Conservation (phyloP, 2,888 invertebrate species). For the Drosophila pseudotakahashii region DNA sequence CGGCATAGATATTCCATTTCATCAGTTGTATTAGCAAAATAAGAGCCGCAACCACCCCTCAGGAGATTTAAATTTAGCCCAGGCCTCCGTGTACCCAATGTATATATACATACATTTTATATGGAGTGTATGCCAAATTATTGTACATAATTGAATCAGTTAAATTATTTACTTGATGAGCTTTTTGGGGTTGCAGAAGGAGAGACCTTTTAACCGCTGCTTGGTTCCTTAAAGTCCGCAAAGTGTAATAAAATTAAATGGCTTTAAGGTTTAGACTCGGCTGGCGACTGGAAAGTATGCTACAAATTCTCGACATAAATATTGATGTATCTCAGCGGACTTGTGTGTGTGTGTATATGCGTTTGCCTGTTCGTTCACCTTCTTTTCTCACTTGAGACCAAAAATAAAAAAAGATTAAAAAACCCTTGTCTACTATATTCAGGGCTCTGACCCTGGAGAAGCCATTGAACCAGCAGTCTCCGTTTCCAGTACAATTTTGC, state of each 20-base stretch:
- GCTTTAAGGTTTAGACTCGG: conserved; percentile 56
- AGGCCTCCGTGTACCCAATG: conserved; percentile 2
- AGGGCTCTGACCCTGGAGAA: conserved; percentile 25
- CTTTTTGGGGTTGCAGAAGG: conserved; percentile 27
- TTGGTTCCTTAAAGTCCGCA: conserved; percentile 45
- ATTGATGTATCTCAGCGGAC: conserved; percentile 48
- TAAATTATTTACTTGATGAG: conserved; percentile 68
- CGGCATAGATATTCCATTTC: conserved; percentile 40
- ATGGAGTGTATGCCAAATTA: conserved; percentile 47
- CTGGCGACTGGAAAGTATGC: conserved; percentile 46
- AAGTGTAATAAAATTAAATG: conserved; percentile 71
- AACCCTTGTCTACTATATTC: conserved; percentile 37
- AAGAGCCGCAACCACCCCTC: conserved; percentile 21
- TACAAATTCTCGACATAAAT: conserved; percentile 47
- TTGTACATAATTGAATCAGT: conserved; percentile 71
- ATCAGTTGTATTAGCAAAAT: conserved; percentile 38
- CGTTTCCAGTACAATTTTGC: conserved; percentile 1
- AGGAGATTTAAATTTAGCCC: conserved; percentile 42
- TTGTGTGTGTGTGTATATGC: not conserved
- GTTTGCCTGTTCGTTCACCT: conserved; percentile 68
- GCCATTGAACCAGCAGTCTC: conserved; percentile 19
- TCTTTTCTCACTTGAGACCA: conserved; percentile 60
- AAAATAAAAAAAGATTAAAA: conserved; percentile 5
- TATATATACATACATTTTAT: conserved; percentile 1
- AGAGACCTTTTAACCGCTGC: conserved; percentile 12